Conservation (phyloP, 1,140 invertebrate genomes). For the Caenorhabditis latens region DNA sequence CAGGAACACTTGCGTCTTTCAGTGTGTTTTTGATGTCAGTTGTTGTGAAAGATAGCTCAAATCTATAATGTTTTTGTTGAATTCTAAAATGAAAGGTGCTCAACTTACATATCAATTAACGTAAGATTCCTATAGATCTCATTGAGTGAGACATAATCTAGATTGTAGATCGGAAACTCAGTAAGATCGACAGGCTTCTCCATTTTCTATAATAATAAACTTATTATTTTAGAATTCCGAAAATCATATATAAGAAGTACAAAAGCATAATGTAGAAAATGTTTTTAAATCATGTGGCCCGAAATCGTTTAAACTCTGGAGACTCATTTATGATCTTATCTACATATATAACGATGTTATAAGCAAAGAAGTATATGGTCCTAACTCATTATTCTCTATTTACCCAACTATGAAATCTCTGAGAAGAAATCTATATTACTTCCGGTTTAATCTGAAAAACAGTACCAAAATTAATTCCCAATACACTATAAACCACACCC, state of each 20-base stretch:
- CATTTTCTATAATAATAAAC: neutral
- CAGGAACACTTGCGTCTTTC: neutral
- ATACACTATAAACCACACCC: too few relatives aligned
- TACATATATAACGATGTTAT: too few relatives aligned
- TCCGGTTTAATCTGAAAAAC: too few relatives aligned
- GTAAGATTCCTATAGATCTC: neutral
- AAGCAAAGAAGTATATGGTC: too few relatives aligned
- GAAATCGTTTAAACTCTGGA: too few relatives aligned
- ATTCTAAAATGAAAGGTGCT: neutral
- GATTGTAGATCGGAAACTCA: conserved; percentile 22
- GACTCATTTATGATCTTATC: too few relatives aligned
- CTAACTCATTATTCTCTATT: too few relatives aligned
- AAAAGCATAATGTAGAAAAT: too few relatives aligned
- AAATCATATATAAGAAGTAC: neutral
- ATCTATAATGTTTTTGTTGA: neutral
- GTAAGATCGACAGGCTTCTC: neutral
- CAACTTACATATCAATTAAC: conserved; percentile 1
- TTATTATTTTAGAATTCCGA: neutral
- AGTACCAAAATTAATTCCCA: too few relatives aligned
- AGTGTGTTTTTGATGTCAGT: neutral
- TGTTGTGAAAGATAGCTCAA: conserved; percentile 7
- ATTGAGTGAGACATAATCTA: conserved; percentile 17
- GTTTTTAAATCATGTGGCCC: too few relatives aligned
- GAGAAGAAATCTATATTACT: too few relatives aligned
- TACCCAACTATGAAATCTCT: too few relatives aligned